Percentiles rank a stretch among this genome's conserved stretches.
Evolutionary conservation across 2,888 invertebrate genomes (phyloP).

Genomic region (Trachelus tabidus): DNA sequence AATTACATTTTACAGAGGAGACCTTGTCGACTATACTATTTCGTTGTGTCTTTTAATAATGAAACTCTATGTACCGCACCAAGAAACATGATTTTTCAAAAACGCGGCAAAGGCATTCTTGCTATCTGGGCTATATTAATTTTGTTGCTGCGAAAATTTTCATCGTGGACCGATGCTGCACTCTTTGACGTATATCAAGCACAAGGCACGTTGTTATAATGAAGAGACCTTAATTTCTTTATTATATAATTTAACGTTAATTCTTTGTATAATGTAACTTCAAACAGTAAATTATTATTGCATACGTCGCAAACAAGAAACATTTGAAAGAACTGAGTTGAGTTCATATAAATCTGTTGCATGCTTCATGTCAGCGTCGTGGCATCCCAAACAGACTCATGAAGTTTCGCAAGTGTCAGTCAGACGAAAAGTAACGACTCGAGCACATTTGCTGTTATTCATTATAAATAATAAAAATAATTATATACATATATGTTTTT

Average conservation of each 20-base stretch:
- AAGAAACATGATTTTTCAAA: background rate
- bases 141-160: background rate
- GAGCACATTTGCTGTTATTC: background rate
- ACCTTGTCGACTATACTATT: background rate
- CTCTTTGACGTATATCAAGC: background rate
- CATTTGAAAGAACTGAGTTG: background rate
- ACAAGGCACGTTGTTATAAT: background rate
- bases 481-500: background rate
- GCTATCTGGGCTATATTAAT: background rate
- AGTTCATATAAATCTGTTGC: background rate
- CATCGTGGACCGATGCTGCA: too few species aligned
- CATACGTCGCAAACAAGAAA: background rate
- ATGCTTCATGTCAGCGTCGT: background rate
- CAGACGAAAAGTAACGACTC: background rate
- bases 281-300: background rate
- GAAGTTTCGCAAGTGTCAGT: background rate
- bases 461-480: background rate
- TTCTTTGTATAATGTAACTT: background rate
- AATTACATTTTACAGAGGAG: background rate
- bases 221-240: background rate
- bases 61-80: too few species aligned
- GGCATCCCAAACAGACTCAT: background rate
- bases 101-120: background rate
- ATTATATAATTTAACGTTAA: background rate
- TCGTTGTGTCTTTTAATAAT: background rate